Percentiles rank a stretch among this genome's conserved stretches.
phyloP scores from a whole-genome alignment of 2,113 vertebrate genomes.

The Pipa parva region DNA sequence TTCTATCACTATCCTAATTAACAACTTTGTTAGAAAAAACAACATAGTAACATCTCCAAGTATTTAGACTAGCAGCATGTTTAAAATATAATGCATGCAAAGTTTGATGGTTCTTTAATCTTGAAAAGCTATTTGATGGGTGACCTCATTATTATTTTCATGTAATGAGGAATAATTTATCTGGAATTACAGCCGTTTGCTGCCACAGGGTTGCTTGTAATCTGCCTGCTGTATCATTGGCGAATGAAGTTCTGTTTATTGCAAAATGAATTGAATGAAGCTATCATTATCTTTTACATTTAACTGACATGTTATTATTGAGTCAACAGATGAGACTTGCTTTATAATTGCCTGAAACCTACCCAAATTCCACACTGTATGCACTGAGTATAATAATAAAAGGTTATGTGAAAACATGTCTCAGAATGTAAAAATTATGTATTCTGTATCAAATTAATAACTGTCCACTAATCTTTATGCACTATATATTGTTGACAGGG shows the following conservation, averaged over 20 bases:
- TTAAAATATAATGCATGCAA: slow-evolving; percentile 19
- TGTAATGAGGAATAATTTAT: slow-evolving; percentile 44
- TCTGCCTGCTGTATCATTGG: slow-evolving; percentile 40
- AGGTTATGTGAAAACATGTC: slow-evolving; percentile 33
- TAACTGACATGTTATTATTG: slow-evolving; percentile 38
- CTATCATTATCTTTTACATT: slow-evolving; percentile 41
- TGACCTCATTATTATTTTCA: slow-evolving; percentile 41
- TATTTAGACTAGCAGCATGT: neutral
- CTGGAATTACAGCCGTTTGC: slow-evolving; percentile 38
- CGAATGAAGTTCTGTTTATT: slow-evolving; percentile 33
- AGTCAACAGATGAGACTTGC: slow-evolving; percentile 40
- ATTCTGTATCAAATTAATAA: slow-evolving; percentile 30
- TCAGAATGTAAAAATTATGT: slow-evolving; percentile 22
- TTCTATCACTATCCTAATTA: neutral
- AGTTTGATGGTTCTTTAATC: slow-evolving; percentile 35
- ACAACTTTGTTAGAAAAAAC: neutral
- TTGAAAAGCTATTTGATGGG: slow-evolving; percentile 33
- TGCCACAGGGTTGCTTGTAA: slow-evolving; percentile 40
- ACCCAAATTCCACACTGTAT: slow-evolving; percentile 22
- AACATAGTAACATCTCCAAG: neutral
- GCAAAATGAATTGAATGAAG: slow-evolving; percentile 32
- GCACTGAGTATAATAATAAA: slow-evolving; percentile 23
- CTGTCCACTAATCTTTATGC: slow-evolving; percentile 19
- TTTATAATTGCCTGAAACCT: slow-evolving; percentile 39
- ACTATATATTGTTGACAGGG: slow-evolving; percentile 9